These are phyloP conservation scores for Holcopasites calliopsidis DNA, from an alignment of 1,140 invertebrate genomes.

Conservation along the genomic window DNA sequence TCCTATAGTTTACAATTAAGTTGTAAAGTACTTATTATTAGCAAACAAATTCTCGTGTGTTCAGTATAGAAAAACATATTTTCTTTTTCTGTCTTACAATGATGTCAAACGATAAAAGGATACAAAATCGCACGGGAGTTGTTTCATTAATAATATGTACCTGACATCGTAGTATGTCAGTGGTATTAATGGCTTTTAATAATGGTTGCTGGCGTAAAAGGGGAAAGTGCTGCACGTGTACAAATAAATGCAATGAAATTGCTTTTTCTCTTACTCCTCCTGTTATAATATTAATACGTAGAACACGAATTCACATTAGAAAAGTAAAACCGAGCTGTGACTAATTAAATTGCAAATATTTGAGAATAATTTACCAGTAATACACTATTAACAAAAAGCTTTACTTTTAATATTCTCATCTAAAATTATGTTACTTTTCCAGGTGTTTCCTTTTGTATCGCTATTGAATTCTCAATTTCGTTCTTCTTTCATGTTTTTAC, in stretches of 20 bases:
- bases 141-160: conserved; percentile 43
- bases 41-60: conserved; percentile 23
- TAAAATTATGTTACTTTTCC: conserved; percentile 63
- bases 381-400: too few species aligned
- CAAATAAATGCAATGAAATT: conserved; percentile 19
- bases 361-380: background rate
- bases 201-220: conserved; percentile 22
- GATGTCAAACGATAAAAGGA: background rate
- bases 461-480: conserved; percentile 74
- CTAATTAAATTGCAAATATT: background rate
- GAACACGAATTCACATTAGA: background rate
- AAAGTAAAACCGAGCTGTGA: background rate
- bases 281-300: background rate
- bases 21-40: conserved; percentile 54
- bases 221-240: conserved; percentile 35
- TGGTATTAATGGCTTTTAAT: conserved; percentile 14
- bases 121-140: background rate
- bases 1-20: conserved; percentile 33
- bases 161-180: background rate
- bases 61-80: background rate
- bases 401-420: too few species aligned
- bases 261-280: conserved; percentile 46
- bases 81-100: background rate
- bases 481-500: conserved; percentile 70
- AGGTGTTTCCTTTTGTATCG: conserved; percentile 78